Conservation (phyloP, 2,888 invertebrate genomes). For the Tetheella fluctuosa region DNA sequence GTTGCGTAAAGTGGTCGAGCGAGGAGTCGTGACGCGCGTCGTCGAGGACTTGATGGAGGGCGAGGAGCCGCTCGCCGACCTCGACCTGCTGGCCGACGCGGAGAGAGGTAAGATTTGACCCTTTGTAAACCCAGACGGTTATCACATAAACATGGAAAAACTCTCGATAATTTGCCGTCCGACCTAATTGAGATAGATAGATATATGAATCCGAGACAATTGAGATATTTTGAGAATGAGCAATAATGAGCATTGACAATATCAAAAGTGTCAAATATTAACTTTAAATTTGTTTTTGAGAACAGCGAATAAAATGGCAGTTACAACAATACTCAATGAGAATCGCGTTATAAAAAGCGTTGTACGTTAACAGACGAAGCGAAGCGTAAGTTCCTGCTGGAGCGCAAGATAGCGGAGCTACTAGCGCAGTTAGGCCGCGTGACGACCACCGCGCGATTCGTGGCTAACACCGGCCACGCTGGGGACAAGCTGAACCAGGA, state of each 20-base stretch:
- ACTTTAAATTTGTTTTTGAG: too few relatives aligned
- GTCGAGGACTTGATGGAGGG: constrained; percentile 99
- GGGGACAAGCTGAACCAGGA: constrained; percentile 31
- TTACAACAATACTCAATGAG: too few relatives aligned
- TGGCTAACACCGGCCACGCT: constrained; percentile 78
- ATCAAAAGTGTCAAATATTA: too few relatives aligned
- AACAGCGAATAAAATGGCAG: too few relatives aligned
- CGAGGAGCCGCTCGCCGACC: constrained; percentile 86
- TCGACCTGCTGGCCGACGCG: constrained; percentile 96
- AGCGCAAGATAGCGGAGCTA: constrained; percentile 93
- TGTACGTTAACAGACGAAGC: constrained; percentile 85
- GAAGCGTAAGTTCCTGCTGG: constrained; percentile 94
- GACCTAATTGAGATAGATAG: too few relatives aligned
- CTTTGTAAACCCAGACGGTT: too few relatives aligned
- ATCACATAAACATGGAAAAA: too few relatives aligned
- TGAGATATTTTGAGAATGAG: too few relatives aligned
- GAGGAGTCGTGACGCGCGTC: constrained; percentile 95
- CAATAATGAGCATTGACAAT: too few relatives aligned
- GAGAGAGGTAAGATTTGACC: constrained; percentile 77
- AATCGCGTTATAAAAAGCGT: too few relatives aligned
- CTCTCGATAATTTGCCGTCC: too few relatives aligned
- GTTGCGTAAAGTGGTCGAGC: constrained; percentile 94
- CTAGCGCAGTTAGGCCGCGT: constrained; percentile 93
- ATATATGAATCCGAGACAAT: too few relatives aligned
- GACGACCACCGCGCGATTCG: constrained; percentile 94